A percentile compares a stretch with the other conserved stretches of the same genome.
phyloP scores from a whole-genome alignment of 2,113 vertebrate species.

The Acanthochromis polyacanthus region DNA sequence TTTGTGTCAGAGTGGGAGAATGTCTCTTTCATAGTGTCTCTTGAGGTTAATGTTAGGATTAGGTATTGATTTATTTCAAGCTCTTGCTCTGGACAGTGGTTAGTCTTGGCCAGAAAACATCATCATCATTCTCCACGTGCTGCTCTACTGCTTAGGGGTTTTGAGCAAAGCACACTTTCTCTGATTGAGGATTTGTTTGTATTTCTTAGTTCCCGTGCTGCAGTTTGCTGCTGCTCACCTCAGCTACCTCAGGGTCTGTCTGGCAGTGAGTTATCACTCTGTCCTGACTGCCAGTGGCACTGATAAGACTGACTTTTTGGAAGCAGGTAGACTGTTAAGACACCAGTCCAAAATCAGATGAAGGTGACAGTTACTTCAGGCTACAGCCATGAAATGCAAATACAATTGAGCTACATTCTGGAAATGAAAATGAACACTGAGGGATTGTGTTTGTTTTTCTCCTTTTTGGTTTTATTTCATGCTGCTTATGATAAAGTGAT shows the following conservation, averaged over 20 bases:
- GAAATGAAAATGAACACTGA: neutral
- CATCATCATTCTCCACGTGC: neutral
- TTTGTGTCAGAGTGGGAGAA: neutral
- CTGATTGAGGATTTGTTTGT: conserved; percentile 34
- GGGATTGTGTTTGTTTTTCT: conserved; percentile 3
- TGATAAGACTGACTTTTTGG: conserved; percentile 50
- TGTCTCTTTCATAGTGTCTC: neutral
- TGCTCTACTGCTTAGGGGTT: conserved; percentile 1
- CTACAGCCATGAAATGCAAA: neutral
- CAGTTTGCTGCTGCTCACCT: conserved; percentile 29
- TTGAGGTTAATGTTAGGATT: conserved; percentile 23
- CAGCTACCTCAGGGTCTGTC: conserved; percentile 52
- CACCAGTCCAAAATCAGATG: conserved; percentile 38
- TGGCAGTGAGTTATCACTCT: conserved; percentile 51
- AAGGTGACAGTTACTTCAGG: conserved; percentile 31
- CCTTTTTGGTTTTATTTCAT: conserved; percentile 17
- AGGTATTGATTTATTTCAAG: conserved; percentile 26
- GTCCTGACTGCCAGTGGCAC: conserved; percentile 47
- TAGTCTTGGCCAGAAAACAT: conserved; percentile 11
- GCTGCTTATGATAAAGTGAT: neutral
- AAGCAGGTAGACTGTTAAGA: conserved; percentile 18
- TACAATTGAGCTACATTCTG: neutral
- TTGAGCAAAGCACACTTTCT: neutral
- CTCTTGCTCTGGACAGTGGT: neutral
- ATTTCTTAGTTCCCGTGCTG: conserved; percentile 6